These are phyloP conservation scores for Drosophila murphyi DNA, from an alignment of 1,140 invertebrate species.

Conservation along the genomic window DNA sequence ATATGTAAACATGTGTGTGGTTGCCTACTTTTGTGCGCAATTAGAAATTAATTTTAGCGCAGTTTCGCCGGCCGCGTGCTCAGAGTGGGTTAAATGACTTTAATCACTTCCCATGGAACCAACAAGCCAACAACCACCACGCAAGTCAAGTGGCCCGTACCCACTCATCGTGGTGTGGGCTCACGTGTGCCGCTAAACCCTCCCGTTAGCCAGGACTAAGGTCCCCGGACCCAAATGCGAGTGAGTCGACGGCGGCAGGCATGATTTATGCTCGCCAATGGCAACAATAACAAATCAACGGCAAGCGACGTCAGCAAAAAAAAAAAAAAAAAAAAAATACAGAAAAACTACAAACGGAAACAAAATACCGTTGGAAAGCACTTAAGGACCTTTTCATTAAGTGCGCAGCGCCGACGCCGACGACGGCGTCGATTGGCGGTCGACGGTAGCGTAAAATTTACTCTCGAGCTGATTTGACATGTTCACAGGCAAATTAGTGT, in stretches of 20 bases:
- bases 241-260: constrained; percentile 10
- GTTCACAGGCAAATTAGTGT: constrained; percentile 82
- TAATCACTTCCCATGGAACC: constrained; percentile 77
- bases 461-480: constrained; percentile 80
- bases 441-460: constrained; percentile 64
- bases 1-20: constrained; percentile 3
- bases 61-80: constrained; percentile 40
- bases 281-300: constrained; percentile 82
- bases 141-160: constrained; percentile 43
- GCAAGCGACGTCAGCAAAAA: constrained; percentile 48
- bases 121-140: constrained; percentile 26
- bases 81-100: constrained; percentile 81
- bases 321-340: constrained; percentile 31
- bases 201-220: background rate
- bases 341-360: constrained; percentile 76
- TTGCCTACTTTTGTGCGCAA: constrained; percentile 78
- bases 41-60: constrained; percentile 78
- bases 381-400: constrained; percentile 83
- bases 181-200: constrained; percentile 29
- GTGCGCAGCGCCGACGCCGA: constrained; percentile 47
- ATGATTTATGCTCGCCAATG: constrained; percentile 76
- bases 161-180: constrained; percentile 26
- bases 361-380: constrained; percentile 83
- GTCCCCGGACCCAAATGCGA: background rate
- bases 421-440: background rate